phyloP scores from a whole-genome alignment of 2,797 vertebrate genomes.

The Trematomus bernacchii region DNA sequence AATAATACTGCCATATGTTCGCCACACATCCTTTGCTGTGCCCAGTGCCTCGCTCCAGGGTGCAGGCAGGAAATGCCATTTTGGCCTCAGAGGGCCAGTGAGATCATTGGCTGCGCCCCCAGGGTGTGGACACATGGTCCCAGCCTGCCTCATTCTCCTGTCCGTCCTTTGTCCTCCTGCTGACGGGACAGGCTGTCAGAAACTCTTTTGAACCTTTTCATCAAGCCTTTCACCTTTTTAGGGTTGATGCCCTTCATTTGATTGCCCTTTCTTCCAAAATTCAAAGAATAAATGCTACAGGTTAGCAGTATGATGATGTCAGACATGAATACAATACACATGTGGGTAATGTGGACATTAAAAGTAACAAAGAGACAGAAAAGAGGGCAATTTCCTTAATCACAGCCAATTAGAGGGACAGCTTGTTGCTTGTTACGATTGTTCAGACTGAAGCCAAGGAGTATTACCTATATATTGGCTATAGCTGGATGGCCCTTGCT shows the following conservation, averaged over 20 bases:
- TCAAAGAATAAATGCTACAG: conserved; percentile 24
- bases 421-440: conserved; percentile 37
- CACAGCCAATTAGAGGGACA: conserved; percentile 20
- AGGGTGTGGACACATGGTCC: conserved; percentile 79
- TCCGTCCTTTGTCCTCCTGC: conserved; percentile 59
- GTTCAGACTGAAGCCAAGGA: conserved; percentile 25
- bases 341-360: conserved; percentile 16
- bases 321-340: conserved; percentile 15
- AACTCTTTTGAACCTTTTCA: conserved; percentile 45
- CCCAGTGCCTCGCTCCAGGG: conserved; percentile 48
- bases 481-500: conserved; percentile 55
- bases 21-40: conserved; percentile 45
- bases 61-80: conserved; percentile 75
- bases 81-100: conserved; percentile 70
- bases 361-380: conserved; percentile 10
- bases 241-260: conserved; percentile 22
- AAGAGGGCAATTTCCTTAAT: conserved; percentile 35
- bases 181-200: conserved; percentile 56
- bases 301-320: conserved; percentile 21
- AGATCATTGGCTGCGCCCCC: conserved; percentile 71
- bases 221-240: conserved; percentile 32
- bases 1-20: conserved; percentile 66
- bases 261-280: conserved; percentile 15
- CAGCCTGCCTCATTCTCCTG: conserved; percentile 43
- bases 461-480: conserved; percentile 69